Percentiles rank a stretch among this genome's conserved stretches.
These are phyloP conservation scores for Agriopis leucophaearia DNA, from an alignment of 2,888 invertebrate species.

Conservation along the genomic window DNA sequence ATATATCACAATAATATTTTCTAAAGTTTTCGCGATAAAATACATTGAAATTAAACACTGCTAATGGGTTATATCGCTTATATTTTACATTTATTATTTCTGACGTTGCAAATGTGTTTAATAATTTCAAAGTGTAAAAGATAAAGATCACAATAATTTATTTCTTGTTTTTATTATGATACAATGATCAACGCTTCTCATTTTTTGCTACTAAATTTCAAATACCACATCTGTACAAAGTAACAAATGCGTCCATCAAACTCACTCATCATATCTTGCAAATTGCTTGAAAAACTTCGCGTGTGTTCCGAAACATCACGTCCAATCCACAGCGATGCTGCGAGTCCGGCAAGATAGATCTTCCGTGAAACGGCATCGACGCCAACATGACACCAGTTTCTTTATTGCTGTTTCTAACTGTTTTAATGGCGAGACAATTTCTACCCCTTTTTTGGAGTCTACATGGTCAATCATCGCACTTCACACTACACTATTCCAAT, in stretches of 20 bases:
- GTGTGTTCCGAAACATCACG: slow-evolving; percentile 13
- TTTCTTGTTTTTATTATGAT: too few relatives aligned
- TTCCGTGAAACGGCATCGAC: slow-evolving; percentile 35
- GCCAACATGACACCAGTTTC: slow-evolving; percentile 23
- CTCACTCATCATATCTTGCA: slow-evolving; percentile 10
- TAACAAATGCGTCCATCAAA: background rate
- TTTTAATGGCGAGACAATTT: slow-evolving; percentile 20
- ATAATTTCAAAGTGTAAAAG: background rate
- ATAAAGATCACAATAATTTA: background rate
- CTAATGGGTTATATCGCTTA: too few relatives aligned
- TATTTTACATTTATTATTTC: too few relatives aligned
- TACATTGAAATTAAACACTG: too few relatives aligned
- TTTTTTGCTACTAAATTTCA: background rate
- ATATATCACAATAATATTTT: too few relatives aligned
- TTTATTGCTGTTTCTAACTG: slow-evolving; percentile 33
- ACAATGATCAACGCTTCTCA: background rate
- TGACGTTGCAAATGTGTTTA: background rate
- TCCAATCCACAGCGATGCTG: slow-evolving; percentile 17
- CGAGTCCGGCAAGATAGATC: slow-evolving; percentile 12
- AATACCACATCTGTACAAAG: background rate
- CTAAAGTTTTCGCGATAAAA: too few relatives aligned
- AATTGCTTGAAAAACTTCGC: slow-evolving; percentile 25
- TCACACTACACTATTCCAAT: background rate
- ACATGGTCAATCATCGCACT: background rate
- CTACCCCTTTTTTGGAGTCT: slow-evolving; percentile 17